Base-by-base conservation (phyloP, 2,113 vertebrate genomes). In the Platichthys stellatus region DNA sequence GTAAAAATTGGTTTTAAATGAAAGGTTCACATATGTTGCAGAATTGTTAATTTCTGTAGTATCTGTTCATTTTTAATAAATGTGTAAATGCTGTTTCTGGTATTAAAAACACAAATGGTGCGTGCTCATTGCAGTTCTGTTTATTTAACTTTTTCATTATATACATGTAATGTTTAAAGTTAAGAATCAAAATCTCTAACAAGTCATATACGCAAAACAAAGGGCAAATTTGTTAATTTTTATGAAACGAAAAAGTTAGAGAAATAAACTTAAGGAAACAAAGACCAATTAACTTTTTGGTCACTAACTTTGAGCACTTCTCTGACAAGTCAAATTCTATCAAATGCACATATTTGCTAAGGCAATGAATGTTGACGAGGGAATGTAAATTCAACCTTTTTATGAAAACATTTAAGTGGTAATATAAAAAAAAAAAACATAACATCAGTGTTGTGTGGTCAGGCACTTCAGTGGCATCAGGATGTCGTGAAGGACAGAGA, bases 281-380 rank as follows among this genome's bases (percentile, higher is more conserved):
- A 65, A 47, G 60, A 43, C 28, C 6, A 6, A 26, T 72, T 72
- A 0, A 40, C 38, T 21, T 62, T 88, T 88, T 88, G 87, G 88
- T 88, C 62, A 38, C 11, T 14, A 67, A 38, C 21, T 6, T 58
- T 78, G 81, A 86, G 73, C 0, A 14, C 11, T 38, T 69, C 53
- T 47, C 58, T 80, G 43, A 68, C 67, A 62, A 0, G 11, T 35
- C 5, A 45, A 28, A 49, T n/a, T 64, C 6, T 4, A 67, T n/a
- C 15, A 58, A 73, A 78, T 54, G 17, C 31, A 57, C 3, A 3
- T 9, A 8, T 62, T 59, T 8, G 3, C 51, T 38, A 56, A 76
- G 23, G 2, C 12, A 47, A 51, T n/a, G 5, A 68, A 59, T 66
- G 60, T 64, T 7, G 72, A 69, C 66, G 7, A 20, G 24, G 1